These are phyloP conservation scores for Athrips mouffetella DNA, from an alignment of 2,888 invertebrate genomes.

Conservation along the genomic window DNA sequence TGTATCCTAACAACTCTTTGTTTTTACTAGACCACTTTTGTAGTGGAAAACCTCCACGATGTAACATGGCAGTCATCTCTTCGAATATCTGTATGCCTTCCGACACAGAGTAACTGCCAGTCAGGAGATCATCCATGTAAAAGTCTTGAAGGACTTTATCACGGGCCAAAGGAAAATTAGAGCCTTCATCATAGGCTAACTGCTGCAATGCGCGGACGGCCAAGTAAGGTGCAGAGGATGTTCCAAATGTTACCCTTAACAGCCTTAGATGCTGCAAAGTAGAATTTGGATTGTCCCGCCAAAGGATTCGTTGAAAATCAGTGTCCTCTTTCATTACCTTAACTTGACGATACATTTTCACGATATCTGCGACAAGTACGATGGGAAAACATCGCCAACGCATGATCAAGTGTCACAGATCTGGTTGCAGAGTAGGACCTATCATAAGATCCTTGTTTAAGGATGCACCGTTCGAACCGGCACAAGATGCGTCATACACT, in stretches of 20 bases:
- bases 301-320: constrained; percentile 21
- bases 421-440: constrained; percentile 25
- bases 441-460: constrained; percentile 22
- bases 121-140: constrained; percentile 30
- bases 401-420: constrained; percentile 24
- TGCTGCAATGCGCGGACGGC: constrained; percentile 10
- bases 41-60: constrained; percentile 33
- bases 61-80: constrained; percentile 30
- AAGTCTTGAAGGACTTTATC: constrained; percentile 22
- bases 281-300: constrained; percentile 15
- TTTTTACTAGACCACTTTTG: constrained; percentile 33
- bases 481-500: constrained; percentile 23
- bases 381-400: constrained; percentile 19
- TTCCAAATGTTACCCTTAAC: constrained; percentile 8
- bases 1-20: constrained; percentile 18
- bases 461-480: constrained; percentile 14
- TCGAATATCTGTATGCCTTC: constrained; percentile 24
- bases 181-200: constrained; percentile 13
- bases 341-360: constrained; percentile 34
- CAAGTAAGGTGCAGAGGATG: constrained; percentile 14
- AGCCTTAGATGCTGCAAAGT: constrained; percentile 24
- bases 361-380: constrained; percentile 26
- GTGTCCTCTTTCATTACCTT: constrained; percentile 22
- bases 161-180: constrained; percentile 26
- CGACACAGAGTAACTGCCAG: constrained; percentile 26